Evolutionary conservation across 2,888 invertebrate species (phyloP).

Genomic region (Acrobasis consociella): DNA sequence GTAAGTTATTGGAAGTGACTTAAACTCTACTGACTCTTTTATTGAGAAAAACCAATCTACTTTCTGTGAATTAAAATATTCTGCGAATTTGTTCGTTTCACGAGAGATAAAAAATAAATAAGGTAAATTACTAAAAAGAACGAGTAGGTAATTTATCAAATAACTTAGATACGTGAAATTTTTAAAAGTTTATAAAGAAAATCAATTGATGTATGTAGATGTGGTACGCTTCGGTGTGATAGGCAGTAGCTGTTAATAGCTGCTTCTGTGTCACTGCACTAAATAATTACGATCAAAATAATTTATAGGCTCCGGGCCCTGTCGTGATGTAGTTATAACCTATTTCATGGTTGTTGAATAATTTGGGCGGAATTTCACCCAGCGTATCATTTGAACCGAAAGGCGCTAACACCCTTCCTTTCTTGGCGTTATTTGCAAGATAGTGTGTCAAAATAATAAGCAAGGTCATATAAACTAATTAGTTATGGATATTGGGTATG

Average conservation of each 20-base stretch:
- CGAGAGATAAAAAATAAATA: too few species aligned
- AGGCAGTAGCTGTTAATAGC: constrained; percentile 45
- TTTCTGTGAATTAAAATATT: not conserved
- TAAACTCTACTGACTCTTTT: not conserved
- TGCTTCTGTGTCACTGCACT: constrained; percentile 50
- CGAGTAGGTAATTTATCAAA: too few species aligned
- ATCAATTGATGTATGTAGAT: not conserved
- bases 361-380: constrained; percentile 10
- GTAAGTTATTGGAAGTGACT: too few species aligned
- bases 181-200: too few species aligned
- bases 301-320: constrained; percentile 41
- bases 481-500: too few species aligned
- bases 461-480: not conserved
- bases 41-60: not conserved
- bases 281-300: constrained; percentile 56
- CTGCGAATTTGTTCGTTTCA: too few species aligned
- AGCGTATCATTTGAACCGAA: constrained; percentile 14
- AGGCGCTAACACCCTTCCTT: not conserved
- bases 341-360: constrained; percentile 19
- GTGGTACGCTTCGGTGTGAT: constrained; percentile 44
- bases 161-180: too few species aligned
- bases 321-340: constrained; percentile 29
- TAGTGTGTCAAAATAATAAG: not conserved
- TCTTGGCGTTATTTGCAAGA: not conserved
- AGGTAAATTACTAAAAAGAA: too few species aligned